Base-by-base conservation (phyloP, 2,888 invertebrate genomes). In the Lampropteryx suffumata region DNA sequence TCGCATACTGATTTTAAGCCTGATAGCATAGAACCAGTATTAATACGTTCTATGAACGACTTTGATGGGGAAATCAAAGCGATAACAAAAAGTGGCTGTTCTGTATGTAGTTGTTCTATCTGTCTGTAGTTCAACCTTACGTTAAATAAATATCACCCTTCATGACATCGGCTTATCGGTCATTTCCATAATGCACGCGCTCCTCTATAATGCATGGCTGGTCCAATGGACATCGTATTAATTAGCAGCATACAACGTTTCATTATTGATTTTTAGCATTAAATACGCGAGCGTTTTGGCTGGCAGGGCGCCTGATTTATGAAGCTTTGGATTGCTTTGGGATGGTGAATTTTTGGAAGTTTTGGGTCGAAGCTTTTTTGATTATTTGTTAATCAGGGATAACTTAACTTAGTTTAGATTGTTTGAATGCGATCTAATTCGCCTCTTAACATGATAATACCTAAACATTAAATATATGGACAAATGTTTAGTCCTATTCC, bases 251-350 rank as follows among this genome's bases (percentile, higher is more conserved):
- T 82, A 82, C 83, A 80, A 77, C 76, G 82, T 73, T 87, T 87
- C 84, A 88, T 87, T 89, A 89, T 89, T 87, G 89, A 89, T 89
- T 89, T 89, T 89, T 86, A 81, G 81, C 69, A 82, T 85, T 84
- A 82, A 86, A 83, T 76, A 79, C 74, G 69, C 67, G 68, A 63
- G 61, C 76, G 76, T 77, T 83, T 76, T 69, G 71, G 71, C 67
- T 59, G 59, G 60, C 42, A 58, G 64, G 51, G 52, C 60, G 63
- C 62, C 72, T 65, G 72, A 52, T 57, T 59, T 59, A 59, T 59
- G 40, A 48, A 35, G 28, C 37, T 39, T 7, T n/a, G 6, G 33
- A 35, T 29, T 13, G 21, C 17, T 42, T 14, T 29, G 35, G 40
- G 34, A 47, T 41, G 24, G 26, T 36, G 14, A 28, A 35, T n/a